A percentile compares a stretch with the other conserved stretches of the same genome.
Conservation (phyloP, 2,888 invertebrate species). For the Mythimna vitellina region DNA sequence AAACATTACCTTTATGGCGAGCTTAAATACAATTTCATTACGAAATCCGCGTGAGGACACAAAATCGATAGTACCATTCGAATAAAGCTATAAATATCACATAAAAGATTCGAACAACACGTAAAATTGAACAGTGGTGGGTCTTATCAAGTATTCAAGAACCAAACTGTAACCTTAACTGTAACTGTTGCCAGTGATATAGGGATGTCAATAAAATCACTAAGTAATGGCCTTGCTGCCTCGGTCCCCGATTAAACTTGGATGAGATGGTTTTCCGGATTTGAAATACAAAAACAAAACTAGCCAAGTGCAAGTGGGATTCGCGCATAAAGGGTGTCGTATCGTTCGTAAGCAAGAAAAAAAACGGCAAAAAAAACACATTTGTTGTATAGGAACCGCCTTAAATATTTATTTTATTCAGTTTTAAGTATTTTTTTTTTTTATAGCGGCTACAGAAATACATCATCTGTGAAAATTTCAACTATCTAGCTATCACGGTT, state of each 20-base stretch:
- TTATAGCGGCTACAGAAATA: too few species aligned
- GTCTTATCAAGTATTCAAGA: slow-evolving; percentile 72
- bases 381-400: too few species aligned
- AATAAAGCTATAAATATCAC: slow-evolving; percentile 73
- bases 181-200: slow-evolving; percentile 58
- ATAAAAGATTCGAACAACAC: slow-evolving; percentile 71
- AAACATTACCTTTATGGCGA: slow-evolving; percentile 27
- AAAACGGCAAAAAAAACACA: too few species aligned
- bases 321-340: too few species aligned
- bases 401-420: too few species aligned
- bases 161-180: slow-evolving; percentile 62
- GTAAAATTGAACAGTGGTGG: slow-evolving; percentile 68
- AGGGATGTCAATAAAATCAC: slow-evolving; percentile 54
- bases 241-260: slow-evolving; percentile 41
- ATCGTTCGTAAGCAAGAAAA: too few species aligned
- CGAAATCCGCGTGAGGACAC: slow-evolving; percentile 45
- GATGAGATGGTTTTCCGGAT: slow-evolving; percentile 21
- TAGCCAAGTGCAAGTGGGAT: too few species aligned
- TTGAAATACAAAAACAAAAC: not conserved
- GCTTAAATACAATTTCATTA: slow-evolving; percentile 44
- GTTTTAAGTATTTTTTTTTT: too few species aligned
- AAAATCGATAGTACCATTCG: slow-evolving; percentile 68
- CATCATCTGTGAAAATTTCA: too few species aligned
- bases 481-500: too few species aligned
- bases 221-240: slow-evolving; percentile 41